Evolutionary conservation across 2,888 invertebrate genomes (phyloP).

Genomic region (Cerceris rybyensis): DNA sequence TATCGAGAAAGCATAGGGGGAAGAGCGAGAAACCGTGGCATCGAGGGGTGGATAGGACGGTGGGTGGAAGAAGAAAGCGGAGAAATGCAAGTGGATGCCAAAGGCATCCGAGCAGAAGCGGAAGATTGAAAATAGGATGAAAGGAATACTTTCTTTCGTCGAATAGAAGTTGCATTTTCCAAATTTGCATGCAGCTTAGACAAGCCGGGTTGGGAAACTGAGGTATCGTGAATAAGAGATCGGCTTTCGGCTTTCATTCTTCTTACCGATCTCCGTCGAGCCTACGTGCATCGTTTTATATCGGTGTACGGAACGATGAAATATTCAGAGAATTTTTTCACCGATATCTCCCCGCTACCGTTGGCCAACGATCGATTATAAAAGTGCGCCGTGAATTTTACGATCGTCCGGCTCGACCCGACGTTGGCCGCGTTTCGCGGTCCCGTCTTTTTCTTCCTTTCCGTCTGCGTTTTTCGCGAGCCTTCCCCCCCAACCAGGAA

Average conservation of each 20-base stretch:
- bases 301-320: constrained; percentile 39
- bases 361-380: constrained; percentile 47
- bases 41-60: background rate
- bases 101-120: background rate
- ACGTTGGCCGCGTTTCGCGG: constrained; percentile 17
- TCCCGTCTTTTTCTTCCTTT: constrained; percentile 25
- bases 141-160: constrained; percentile 4
- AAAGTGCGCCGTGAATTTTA: constrained; percentile 40
- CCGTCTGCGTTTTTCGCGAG: constrained; percentile 18
- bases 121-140: constrained; percentile 17
- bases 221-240: constrained; percentile 32
- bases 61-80: background rate
- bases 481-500: constrained; percentile 16
- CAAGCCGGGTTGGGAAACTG: background rate
- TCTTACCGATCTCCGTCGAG: background rate
- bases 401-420: constrained; percentile 24
- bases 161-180: constrained; percentile 1
- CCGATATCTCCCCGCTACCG: constrained; percentile 9
- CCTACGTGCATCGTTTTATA: background rate
- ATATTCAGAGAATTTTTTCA: constrained; percentile 53
- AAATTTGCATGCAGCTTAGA: constrained; percentile 29
- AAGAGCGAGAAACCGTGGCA: background rate
- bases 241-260: background rate
- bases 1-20: background rate
- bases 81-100: background rate